phyloP scores from a whole-genome alignment of 2,888 invertebrate species.

The Cactoblastis cactorum region DNA sequence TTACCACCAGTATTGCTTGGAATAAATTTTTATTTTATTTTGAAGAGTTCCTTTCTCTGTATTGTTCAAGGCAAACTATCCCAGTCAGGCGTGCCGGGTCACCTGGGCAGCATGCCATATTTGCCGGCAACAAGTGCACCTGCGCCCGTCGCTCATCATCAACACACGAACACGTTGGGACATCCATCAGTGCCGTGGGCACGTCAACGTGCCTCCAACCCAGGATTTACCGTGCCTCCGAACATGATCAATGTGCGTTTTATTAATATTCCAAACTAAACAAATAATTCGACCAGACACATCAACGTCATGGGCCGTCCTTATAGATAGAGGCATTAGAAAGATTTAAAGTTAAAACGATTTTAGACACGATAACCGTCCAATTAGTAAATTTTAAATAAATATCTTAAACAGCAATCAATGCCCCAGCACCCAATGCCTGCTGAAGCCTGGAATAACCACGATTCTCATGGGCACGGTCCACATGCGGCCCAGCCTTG shows the following conservation, averaged over 20 bases:
- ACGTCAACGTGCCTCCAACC: constrained; percentile 50
- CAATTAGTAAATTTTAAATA: not conserved
- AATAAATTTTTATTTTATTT: not conserved
- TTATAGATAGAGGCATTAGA: too few relatives aligned
- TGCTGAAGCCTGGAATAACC: constrained; percentile 52
- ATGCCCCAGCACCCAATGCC: constrained; percentile 32
- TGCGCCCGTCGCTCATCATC: constrained; percentile 32
- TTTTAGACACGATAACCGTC: too few relatives aligned
- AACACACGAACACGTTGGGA: constrained; percentile 45
- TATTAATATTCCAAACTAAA: too few relatives aligned
- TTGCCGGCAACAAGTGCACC: constrained; percentile 42
- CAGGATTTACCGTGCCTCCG: constrained; percentile 52
- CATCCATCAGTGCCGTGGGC: constrained; percentile 52
- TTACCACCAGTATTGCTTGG: too few relatives aligned
- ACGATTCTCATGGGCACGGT: constrained; percentile 25
- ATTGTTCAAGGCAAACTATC: constrained; percentile 30
- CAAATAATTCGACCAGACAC: too few relatives aligned
- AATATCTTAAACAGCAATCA: constrained; percentile 22
- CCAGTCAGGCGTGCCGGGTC: constrained; percentile 30
- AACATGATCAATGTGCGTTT: constrained; percentile 41
- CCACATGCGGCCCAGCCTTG: constrained; percentile 34
- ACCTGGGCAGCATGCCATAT: constrained; percentile 64
- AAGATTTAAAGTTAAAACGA: too few relatives aligned
- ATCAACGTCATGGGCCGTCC: too few relatives aligned
- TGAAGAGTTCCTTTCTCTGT: not conserved